These are phyloP conservation scores for Clupea harengus DNA, from an alignment of 2,113 vertebrate species.

Conservation along the genomic window DNA sequence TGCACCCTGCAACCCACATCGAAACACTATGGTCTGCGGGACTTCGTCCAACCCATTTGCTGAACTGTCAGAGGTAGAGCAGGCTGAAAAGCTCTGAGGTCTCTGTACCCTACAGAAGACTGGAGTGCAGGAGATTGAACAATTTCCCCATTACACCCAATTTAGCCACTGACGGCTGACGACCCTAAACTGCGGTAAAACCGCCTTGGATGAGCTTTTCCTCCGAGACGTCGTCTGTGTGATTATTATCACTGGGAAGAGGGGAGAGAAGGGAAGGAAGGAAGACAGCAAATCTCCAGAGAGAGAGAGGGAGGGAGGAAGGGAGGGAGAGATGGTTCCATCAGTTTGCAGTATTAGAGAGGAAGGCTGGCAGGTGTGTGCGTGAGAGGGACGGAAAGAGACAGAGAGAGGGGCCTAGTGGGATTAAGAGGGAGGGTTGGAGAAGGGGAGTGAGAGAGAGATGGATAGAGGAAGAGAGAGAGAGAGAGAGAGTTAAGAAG, in stretches of 20 bases:
- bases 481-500: neutral
- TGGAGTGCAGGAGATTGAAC: conserved; percentile 51
- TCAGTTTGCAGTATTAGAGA: conserved; percentile 14
- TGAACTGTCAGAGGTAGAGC: conserved; percentile 58
- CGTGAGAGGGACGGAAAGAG: conserved; percentile 27
- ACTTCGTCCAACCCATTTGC: conserved; percentile 58
- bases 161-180: conserved; percentile 54
- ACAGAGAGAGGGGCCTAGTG: conserved; percentile 13
- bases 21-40: conserved; percentile 67
- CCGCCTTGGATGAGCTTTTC: conserved; percentile 33
- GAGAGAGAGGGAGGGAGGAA: conserved; percentile 29
- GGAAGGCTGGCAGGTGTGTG: conserved; percentile 27
- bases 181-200: conserved; percentile 23
- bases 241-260: neutral
- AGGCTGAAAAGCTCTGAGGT: conserved; percentile 28
- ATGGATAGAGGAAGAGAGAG: neutral
- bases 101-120: conserved; percentile 45
- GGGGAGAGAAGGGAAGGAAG: neutral
- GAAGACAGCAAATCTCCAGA: conserved; percentile 31
- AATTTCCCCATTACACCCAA: conserved; percentile 56
- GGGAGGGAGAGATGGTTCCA: conserved; percentile 27
- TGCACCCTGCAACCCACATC: conserved; percentile 1
- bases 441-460: neutral
- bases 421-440: neutral
- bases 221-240: conserved; percentile 33